Evolutionary conservation across 2,888 invertebrate species (phyloP), one percentile per base, ranked within the genome.

Genomic region (Acanthosepion pharaonis): DNA sequence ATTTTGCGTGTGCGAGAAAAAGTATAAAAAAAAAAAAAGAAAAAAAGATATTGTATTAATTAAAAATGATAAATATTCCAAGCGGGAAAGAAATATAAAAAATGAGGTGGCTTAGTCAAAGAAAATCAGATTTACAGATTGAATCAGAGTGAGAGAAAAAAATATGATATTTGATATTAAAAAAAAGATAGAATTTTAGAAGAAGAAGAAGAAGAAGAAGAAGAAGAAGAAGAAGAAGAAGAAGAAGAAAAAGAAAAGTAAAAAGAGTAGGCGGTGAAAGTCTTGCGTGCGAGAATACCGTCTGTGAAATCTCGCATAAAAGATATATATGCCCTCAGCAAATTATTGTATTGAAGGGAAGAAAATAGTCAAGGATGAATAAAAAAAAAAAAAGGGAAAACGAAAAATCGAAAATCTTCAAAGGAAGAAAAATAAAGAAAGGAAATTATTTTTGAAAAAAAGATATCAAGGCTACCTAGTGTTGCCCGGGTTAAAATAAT

Each of bases 181-280:
- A n/a, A 78, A 78, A n/a, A n/a, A 78, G 59, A 23, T 23, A 3
- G 23, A 78, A n/a, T 11, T n/a, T 28, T 11, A n/a, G 28, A n/a
- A 78, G 78, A n/a, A 78, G 78, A n/a, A 78, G 78, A n/a, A 78
- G 78, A n/a, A 78, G 78, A n/a, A 78, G 78, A n/a, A 78, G 78
- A n/a, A 78, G 78, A n/a, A 78, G 78, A n/a, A 78, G 59, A 23
- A 59, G 59, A 23, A 59, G 59, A 5, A 59, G 59, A 23, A 59
- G 59, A 11, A 64, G 25, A 28, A 64, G 25, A 64, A 64, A 0
- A 28, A 64, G 25, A 64, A 64, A 6, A 64, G 9, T 0, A 64
- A 64, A 1, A 64, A 64, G 28, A 64, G 28, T 15, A 64, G 9
- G 28, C 25, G 28, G 64, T 28, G 28, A 6, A 64, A 25, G 25